Base-by-base conservation (phyloP, 2,888 invertebrate genomes). In the Andrena minutula region DNA sequence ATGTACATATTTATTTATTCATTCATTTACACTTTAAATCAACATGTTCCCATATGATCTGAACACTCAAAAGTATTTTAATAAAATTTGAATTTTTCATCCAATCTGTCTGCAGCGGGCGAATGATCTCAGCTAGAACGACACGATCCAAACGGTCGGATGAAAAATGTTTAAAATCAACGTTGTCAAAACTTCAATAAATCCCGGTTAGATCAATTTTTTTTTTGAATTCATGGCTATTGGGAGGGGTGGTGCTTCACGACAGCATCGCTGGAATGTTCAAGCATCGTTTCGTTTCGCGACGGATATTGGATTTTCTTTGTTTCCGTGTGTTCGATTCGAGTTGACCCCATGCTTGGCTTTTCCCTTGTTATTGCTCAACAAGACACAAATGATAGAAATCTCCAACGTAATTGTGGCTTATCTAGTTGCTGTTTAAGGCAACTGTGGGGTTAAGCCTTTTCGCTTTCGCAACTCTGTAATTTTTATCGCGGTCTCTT, bases 221-320 rank as follows among this genome's bases (percentile, higher is more conserved):
- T 71, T 71, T 80, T 79, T 80, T 28, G 79, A 61, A 79, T 79
- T 79, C 79, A 70, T 77, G 68, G 41, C 65, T 23, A 56, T 58
- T 65, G n/a, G 51, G 23, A 49, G n/a, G 16, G 49, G 12, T 16
- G 16, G 49, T 51, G 47, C 32, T 72, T 51, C 23, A 10, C 23
- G 26, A 16, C 8, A 72, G 56, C 60, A 28, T 20, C 56, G 56
- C 16, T 28, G 41, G 51, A 63, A 75, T 51, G 72, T 75, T 75
- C 58, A 71, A 76, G 65, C 70, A 35, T 71, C 65, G 73, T 74
- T 71, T 71, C 66, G 83, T 83, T 83, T 82, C 56, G 71, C 79
- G 73, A 75, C 87, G 86, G 86, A 86, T 86, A 86, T 86, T 79
- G 82, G 87, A 87, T 86, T 86, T 81, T 77, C 86, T 79, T 70